phyloP scores from a whole-genome alignment of 2,888 invertebrate genomes.

The Tachina lurida region DNA sequence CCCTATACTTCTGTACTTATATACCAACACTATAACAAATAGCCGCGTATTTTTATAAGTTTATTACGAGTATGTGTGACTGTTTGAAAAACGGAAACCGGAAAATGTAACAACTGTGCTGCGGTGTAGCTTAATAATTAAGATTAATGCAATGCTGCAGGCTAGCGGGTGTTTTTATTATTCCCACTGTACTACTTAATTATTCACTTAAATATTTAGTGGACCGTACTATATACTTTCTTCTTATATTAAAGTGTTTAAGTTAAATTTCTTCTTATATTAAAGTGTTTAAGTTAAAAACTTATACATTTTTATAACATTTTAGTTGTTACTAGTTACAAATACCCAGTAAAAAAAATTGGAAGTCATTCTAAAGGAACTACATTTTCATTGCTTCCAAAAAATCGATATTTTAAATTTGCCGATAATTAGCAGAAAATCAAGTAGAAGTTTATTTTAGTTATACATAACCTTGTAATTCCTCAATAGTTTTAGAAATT shows the following conservation, averaged over 20 bases:
- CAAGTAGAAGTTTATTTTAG: too few relatives aligned
- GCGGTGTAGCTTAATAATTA: slow-evolving; percentile 34
- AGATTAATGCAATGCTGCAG: neutral
- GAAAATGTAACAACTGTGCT: slow-evolving; percentile 21
- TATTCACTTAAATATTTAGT: slow-evolving; percentile 4
- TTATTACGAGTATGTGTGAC: slow-evolving; percentile 5
- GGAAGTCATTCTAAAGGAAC: too few relatives aligned
- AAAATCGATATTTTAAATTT: too few relatives aligned
- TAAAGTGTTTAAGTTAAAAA: too few relatives aligned
- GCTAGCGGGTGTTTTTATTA: slow-evolving; percentile 4
- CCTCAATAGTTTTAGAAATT: too few relatives aligned
- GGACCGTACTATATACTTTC: neutral
- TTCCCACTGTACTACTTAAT: neutral
- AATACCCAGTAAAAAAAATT: too few relatives aligned
- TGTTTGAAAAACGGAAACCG: slow-evolving; percentile 15
- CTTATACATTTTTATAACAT: too few relatives aligned
- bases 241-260: too few relatives aligned
- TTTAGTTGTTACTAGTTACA: neutral
- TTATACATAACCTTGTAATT: too few relatives aligned
- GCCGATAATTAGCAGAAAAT: too few relatives aligned
- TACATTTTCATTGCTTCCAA: too few relatives aligned
- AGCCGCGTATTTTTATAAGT: slow-evolving; percentile 5
- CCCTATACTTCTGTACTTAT: neutral
- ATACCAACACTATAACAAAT: neutral
- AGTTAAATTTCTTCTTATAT: neutral